Evolutionary conservation across 1,140 invertebrate species (phyloP), one percentile per base, ranked within the genome.

Genomic region (Olivierus martensii): DNA sequence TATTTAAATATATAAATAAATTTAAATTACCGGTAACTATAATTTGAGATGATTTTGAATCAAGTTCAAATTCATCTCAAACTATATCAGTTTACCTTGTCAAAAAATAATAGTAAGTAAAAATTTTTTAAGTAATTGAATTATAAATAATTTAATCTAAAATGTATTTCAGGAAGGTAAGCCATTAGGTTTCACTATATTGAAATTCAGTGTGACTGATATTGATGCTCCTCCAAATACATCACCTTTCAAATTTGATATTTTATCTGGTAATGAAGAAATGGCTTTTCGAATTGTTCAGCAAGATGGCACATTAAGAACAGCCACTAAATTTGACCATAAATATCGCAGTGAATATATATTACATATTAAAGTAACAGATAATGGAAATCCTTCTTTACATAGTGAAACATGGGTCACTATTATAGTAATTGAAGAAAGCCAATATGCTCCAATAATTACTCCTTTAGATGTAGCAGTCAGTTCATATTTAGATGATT

Each of bases 191-290:
- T 51, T 48, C 19, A 53, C 78, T 1, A 77, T 98, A 35, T 69
- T 94, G 0, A 81, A 82, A 59, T 84, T 97, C 52, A 72, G 75
- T 9, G 82, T 97, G 0, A 80, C 76, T 10, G 94, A 99, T 69
- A 80, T 80, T n/a, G 94, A 99, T 66, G 76, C 82, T 2, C 66
- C 78, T 0, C 83, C 85, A 0, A 96, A 97, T 66, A 82, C 81
- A 0, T 79, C 77, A 14, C 94, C 94, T 0, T 98, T 90, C 66
- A 87, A 82, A 0, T 93, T 89, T 65, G 88, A 94, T 63, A 85
- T 97, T 59, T 54, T 66, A n/a, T 61, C 60, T 14, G 92, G 91
- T 0, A 91, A 95, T 65, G 81, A 87, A 55, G 52, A 57, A 43
- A 82, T 81, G 11, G 79, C 82, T 46, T 97, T 97, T 66, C 72